Percentiles rank a stretch among this genome's conserved stretches.
Evolutionary conservation across 1,140 invertebrate genomes (phyloP).

Genomic region (Diprion similis): DNA sequence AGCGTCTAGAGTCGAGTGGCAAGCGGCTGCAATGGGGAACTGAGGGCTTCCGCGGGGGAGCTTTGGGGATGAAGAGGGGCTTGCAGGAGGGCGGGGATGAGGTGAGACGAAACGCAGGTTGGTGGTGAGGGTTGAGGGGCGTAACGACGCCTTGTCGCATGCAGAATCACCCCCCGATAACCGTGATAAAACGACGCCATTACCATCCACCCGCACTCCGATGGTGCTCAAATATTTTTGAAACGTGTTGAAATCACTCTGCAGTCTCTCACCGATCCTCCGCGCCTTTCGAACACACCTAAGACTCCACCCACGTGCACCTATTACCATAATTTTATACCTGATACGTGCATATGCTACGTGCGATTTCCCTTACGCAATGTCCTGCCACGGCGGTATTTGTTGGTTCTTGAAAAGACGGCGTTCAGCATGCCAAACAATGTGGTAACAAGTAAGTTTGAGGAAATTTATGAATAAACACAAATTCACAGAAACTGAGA

Average conservation of each 20-base stretch:
- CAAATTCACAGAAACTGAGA: no score
- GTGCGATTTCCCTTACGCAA: no score
- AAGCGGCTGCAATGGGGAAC: conserved; percentile 22
- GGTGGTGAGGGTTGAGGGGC: not conserved
- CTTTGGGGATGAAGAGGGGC: conserved; percentile 17
- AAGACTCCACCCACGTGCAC: no score
- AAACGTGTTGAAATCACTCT: conserved; percentile 11
- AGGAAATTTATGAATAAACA: no score
- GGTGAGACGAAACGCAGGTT: not conserved
- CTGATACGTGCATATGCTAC: no score
- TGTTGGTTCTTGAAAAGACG: no score
- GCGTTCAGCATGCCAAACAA: no score
- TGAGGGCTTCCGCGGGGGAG: conserved; percentile 15
- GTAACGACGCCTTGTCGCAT: conserved; percentile 39
- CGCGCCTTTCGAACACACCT: no score
- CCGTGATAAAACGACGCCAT: conserved; percentile 39
- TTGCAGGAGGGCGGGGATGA: not conserved
- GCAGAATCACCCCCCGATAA: conserved; percentile 35
- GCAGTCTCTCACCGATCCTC: not conserved
- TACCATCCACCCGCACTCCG: conserved; percentile 18
- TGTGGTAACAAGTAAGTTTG: no score
- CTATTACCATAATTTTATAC: no score
- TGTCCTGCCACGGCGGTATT: no score
- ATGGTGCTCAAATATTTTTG: conserved; percentile 15
- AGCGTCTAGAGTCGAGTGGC: conserved; percentile 44